phyloP scores from a whole-genome alignment of 1,140 invertebrate species.

The Cecropterus lyciades region DNA sequence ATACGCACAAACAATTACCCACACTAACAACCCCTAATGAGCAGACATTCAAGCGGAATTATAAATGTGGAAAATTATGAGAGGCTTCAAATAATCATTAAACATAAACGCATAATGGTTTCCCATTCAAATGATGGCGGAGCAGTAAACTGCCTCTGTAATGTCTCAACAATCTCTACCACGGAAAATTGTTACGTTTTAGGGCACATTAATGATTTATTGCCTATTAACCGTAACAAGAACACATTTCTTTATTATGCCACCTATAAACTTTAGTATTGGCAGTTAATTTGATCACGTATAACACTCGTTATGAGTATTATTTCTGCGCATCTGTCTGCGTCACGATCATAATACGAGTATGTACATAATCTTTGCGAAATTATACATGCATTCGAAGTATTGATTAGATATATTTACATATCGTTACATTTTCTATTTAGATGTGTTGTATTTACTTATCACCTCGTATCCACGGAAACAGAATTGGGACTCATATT shows the following conservation, averaged over 20 bases:
- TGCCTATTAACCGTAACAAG: conserved; percentile 66
- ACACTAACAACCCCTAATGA: conserved; percentile 56
- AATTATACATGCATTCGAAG: too few relatives aligned
- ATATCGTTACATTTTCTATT: too few relatives aligned
- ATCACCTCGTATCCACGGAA: too few relatives aligned
- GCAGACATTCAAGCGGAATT: conserved; percentile 57
- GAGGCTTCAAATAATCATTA: conserved; percentile 75
- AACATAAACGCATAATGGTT: conserved; percentile 76
- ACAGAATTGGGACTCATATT: too few relatives aligned
- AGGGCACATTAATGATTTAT: conserved; percentile 75
- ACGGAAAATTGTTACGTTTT: conserved; percentile 70
- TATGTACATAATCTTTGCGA: too few relatives aligned
- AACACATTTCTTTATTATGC: conserved; percentile 63
- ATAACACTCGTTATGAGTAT: conserved; percentile 16
- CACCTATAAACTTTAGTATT: conserved; percentile 49
- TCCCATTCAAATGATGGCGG: conserved; percentile 73
- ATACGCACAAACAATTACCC: conserved; percentile 58
- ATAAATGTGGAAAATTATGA: conserved; percentile 70
- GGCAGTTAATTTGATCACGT: conserved; percentile 40
- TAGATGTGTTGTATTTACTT: too few relatives aligned
- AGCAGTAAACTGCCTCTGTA: conserved; percentile 69
- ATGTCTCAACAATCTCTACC: conserved; percentile 76
- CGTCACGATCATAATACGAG: too few relatives aligned
- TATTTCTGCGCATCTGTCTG: background rate
- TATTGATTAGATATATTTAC: too few relatives aligned